Evolutionary conservation across 2,113 vertebrate genomes (phyloP).

Genomic region (Gopherus evgoodei): DNA sequence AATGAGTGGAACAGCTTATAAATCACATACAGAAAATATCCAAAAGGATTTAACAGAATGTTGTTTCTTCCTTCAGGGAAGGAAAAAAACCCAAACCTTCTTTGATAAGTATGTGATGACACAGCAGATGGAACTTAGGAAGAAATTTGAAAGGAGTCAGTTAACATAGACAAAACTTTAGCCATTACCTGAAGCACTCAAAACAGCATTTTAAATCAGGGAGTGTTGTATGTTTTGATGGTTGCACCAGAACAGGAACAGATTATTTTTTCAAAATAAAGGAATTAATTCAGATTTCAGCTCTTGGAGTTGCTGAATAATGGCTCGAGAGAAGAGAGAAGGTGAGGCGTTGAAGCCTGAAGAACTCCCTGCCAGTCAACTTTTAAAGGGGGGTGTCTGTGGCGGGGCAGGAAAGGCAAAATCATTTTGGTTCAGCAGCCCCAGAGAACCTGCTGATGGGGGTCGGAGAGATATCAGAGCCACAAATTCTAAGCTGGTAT

Average conservation of each 20-base stretch:
- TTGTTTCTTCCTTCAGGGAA: background rate
- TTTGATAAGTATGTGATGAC: background rate
- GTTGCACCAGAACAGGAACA: conserved; percentile 17
- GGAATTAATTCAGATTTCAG: conserved; percentile 32
- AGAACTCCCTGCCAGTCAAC: too few species aligned
- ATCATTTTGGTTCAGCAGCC: too few species aligned
- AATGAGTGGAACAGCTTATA: background rate
- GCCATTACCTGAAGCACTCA: conserved; percentile 51
- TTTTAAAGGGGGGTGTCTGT: too few species aligned
- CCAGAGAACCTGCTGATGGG: too few species aligned
- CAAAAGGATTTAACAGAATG: background rate
- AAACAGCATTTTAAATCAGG: conserved; percentile 66
- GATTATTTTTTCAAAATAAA: conserved; percentile 61
- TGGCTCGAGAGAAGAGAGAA: background rate
- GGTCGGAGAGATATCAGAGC: too few species aligned
- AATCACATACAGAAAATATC: background rate
- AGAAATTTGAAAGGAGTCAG: conserved; percentile 21
- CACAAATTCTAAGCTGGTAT: too few species aligned
- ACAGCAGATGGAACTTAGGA: background rate
- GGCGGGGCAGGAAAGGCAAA: too few species aligned
- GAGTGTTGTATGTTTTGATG: conserved; percentile 44
- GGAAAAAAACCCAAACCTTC: background rate
- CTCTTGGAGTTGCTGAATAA: conserved; percentile 37
- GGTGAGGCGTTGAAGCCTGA: too few species aligned
- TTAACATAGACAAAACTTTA: conserved; percentile 33